Base-by-base conservation (phyloP, 2,888 invertebrate species). In the Apotomis capreana region DNA sequence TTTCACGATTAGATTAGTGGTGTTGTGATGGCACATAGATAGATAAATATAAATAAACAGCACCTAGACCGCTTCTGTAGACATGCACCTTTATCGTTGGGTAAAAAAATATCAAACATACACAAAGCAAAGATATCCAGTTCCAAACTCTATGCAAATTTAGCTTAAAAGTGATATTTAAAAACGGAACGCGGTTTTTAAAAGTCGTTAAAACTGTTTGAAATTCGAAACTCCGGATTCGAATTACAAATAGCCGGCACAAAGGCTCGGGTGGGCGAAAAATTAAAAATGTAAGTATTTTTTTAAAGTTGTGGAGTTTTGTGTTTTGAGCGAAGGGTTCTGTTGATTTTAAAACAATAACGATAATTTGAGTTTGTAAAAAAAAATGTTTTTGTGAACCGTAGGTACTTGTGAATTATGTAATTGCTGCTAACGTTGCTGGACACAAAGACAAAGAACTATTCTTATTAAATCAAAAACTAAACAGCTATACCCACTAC, bases 161-260 rank as follows among this genome's bases (percentile, higher is more conserved):
- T n/a, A 65, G 55, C 65, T 57, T 57, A 65, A 49, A 49, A 65
- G 26, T 46, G 55, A 26, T 65, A 55, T 65, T 65, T 57, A 65
- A 65, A 63, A 57, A 65, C 65, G 9, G 54, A 54, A 9, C 44
- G 65, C 46, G 46, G 57, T 65, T 65, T 65, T 65, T 57, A 65
- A 65, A 65, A 65, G 65, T 65, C 65, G 65, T 65, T 65, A 65
- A 65, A 65, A 65, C 65, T 65, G 65, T 65, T 65, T 65, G 65
- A 65, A 65, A 65, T 65, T 57, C 65, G 65, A 57, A 46, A 65
- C 65, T 65, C 65, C 26, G 55, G 40, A 65, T 65, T 57, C 65
- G 57, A 65, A 65, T 65, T 57, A 65, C 65, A 65, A 65, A 65
- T 65, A 44, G 40, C 65, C 65, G 46, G 44, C 65, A 65, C 65